Evolutionary conservation across 2,113 vertebrate genomes (phyloP).

Genomic region (Pterocles gutturalis): DNA sequence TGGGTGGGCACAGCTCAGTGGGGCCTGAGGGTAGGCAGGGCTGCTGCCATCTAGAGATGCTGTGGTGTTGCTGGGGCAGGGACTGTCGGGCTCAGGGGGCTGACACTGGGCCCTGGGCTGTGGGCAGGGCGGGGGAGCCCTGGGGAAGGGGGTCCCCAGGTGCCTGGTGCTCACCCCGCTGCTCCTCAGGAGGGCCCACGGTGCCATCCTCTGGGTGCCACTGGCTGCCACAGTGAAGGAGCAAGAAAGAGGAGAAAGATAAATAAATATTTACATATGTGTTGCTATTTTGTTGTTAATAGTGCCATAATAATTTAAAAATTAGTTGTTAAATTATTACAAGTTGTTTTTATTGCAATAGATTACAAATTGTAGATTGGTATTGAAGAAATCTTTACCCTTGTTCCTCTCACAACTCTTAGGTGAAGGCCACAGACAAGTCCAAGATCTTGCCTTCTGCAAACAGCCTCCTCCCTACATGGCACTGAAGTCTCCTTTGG

Average conservation of each 20-base stretch:
- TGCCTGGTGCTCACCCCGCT: rapidly evolving
- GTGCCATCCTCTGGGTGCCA: neutral
- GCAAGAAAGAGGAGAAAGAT: neutral
- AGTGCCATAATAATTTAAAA: rapidly evolving
- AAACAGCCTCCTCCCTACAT: neutral
- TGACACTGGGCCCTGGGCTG: rapidly evolving
- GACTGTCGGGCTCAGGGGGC: rapidly evolving
- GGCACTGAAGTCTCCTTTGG: neutral
- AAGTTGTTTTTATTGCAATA: neutral
- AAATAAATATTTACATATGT: neutral
- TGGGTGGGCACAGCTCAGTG: rapidly evolving
- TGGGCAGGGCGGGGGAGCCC: rapidly evolving
- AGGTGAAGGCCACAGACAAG: neutral
- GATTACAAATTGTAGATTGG: neutral
- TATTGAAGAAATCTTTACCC: neutral
- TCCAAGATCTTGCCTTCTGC: neutral
- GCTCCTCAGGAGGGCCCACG: rapidly evolving
- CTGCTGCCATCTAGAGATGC: too few relatives aligned
- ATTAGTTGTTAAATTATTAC: neutral
- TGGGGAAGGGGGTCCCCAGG: rapidly evolving
- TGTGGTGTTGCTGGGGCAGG: rapidly evolving
- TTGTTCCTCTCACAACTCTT: neutral
- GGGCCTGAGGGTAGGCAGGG: too few relatives aligned
- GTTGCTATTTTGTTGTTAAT: neutral
- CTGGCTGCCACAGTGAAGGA: neutral